Percentiles rank a stretch among this genome's conserved stretches.
These are phyloP conservation scores for Chiloscyllium plagiosum DNA, from an alignment of 2,113 vertebrate species.

Conservation along the genomic window DNA sequence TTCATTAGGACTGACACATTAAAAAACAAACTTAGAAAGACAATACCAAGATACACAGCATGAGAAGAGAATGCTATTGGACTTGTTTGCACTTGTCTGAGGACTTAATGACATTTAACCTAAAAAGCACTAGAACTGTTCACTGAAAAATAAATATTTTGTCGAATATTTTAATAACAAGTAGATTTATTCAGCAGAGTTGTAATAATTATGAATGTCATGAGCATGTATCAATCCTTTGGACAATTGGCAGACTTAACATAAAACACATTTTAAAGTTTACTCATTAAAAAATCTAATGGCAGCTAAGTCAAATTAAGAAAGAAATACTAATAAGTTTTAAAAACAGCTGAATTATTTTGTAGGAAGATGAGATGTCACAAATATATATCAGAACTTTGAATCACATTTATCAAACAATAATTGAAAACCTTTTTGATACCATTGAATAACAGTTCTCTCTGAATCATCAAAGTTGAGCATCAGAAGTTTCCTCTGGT, in stretches of 20 bases:
- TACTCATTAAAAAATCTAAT: neutral
- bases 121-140: neutral
- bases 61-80: too few relatives aligned
- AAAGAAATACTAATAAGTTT: neutral
- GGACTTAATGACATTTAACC: neutral
- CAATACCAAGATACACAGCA: too few relatives aligned
- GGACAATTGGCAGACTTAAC: neutral
- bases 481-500: neutral
- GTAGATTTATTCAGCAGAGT: slow-evolving; percentile 5
- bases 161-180: neutral
- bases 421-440: neutral
- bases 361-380: neutral
- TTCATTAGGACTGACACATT: too few relatives aligned
- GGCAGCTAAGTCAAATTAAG: neutral
- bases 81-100: neutral
- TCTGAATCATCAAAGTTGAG: neutral
- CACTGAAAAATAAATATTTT: neutral
- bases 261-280: neutral
- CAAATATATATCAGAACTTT: neutral
- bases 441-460: neutral
- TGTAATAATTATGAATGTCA: neutral
- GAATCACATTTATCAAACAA: neutral
- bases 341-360: neutral
- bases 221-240: neutral
- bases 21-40: too few relatives aligned